Conservation (phyloP, 2,888 invertebrate species). For the Standfussiana lucernea region DNA sequence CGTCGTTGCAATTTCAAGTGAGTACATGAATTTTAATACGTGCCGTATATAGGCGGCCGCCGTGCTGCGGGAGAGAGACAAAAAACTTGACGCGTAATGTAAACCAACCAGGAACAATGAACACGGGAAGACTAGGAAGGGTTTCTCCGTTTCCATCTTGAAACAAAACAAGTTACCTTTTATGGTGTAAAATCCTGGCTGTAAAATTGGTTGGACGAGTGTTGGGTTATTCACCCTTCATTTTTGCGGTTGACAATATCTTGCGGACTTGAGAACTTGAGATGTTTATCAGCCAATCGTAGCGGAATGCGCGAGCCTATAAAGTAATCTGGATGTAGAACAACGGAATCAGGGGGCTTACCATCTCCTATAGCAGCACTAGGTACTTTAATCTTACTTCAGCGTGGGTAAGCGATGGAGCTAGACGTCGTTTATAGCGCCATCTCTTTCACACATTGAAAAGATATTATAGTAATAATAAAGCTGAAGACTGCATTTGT, state of each 20-base stretch:
- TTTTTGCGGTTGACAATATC: slow-evolving; percentile 48
- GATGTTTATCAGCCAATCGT: slow-evolving; percentile 53
- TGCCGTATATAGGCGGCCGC: slow-evolving; percentile 72
- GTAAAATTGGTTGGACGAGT: slow-evolving; percentile 53
- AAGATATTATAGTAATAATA: background rate
- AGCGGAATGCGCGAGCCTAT: slow-evolving; percentile 45
- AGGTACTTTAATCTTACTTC: background rate
- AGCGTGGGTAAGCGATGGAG: background rate
- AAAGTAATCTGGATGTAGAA: slow-evolving; percentile 61
- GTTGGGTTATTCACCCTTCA: slow-evolving; percentile 57
- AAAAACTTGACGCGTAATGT: slow-evolving; percentile 71
- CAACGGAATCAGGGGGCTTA: slow-evolving; percentile 46
- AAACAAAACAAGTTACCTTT: slow-evolving; percentile 58
- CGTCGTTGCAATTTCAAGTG: slow-evolving; percentile 75
- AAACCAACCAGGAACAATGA: slow-evolving; percentile 70
- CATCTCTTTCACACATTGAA: background rate
- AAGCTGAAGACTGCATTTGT: background rate
- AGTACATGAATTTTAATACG: slow-evolving; percentile 81
- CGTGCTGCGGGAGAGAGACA: slow-evolving; percentile 60
- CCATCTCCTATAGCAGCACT: background rate
- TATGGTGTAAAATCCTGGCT: slow-evolving; percentile 53
- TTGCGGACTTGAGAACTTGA: slow-evolving; percentile 44
- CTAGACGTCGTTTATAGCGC: background rate
- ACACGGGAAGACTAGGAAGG: slow-evolving; percentile 71
- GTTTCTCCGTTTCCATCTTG: slow-evolving; percentile 56